A percentile compares a stretch with the other conserved stretches of the same genome.
These are phyloP conservation scores for Silurus aristotelis DNA, from an alignment of 2,797 vertebrate genomes.

Conservation along the genomic window DNA sequence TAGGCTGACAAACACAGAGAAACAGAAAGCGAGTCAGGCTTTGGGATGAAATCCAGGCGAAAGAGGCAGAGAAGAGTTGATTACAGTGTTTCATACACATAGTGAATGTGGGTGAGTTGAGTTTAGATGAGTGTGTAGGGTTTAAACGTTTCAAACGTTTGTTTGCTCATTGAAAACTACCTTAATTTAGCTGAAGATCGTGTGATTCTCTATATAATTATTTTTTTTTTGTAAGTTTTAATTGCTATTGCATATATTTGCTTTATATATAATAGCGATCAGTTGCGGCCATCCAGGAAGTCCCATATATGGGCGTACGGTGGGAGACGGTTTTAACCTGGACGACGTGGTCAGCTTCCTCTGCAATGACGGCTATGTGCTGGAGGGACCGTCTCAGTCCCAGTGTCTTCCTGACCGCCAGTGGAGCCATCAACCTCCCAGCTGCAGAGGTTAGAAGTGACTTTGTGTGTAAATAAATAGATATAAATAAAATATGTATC, in stretches of 20 bases:
- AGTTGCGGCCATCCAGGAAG: slow-evolving; percentile 98
- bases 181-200: no score
- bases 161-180: not conserved
- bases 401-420: slow-evolving; percentile 94
- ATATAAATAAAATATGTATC: not conserved
- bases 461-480: not conserved
- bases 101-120: not conserved
- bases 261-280: slow-evolving; percentile 75
- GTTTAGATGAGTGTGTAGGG: not conserved
- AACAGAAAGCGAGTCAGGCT: slow-evolving; percentile 13
- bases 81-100: not conserved
- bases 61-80: not conserved
- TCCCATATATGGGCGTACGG: slow-evolving; percentile 94
- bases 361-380: slow-evolving; percentile 92
- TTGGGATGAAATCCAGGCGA: not conserved
- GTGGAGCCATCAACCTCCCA: slow-evolving; percentile 93
- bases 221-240: no score
- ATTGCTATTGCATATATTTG: not conserved
- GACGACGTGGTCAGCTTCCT: slow-evolving; percentile 93
- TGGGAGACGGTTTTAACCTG: slow-evolving; percentile 94
- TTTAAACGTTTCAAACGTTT: not conserved
- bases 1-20: slow-evolving; percentile 27
- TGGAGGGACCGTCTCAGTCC: slow-evolving; percentile 91
- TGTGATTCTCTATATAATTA: not conserved
- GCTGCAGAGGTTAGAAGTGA: slow-evolving; percentile 85